Conservation (phyloP, 1,140 invertebrate genomes). For the Caenorhabditis remanei region DNA sequence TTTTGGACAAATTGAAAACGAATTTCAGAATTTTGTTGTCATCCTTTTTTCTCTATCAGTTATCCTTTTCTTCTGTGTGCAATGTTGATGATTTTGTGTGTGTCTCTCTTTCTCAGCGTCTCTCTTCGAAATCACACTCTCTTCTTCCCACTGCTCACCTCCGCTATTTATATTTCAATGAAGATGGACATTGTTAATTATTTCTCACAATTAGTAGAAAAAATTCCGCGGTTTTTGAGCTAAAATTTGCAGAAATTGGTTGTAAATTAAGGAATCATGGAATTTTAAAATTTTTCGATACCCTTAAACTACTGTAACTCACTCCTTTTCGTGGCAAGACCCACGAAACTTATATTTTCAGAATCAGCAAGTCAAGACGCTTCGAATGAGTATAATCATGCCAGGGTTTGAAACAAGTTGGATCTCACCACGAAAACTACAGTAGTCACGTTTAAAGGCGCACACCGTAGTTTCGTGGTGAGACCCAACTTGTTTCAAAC, state of each 20-base stretch:
- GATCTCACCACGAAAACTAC: background rate
- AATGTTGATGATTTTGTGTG: background rate
- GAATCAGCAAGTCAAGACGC: background rate
- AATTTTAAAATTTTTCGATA: background rate
- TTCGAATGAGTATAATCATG: too few relatives aligned
- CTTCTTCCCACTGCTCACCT: background rate
- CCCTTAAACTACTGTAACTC: background rate
- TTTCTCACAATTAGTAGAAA: background rate
- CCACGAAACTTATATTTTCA: background rate
- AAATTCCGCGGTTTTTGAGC: too few relatives aligned
- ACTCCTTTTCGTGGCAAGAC: background rate
- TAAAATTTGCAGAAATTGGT: too few relatives aligned
- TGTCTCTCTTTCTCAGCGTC: background rate
- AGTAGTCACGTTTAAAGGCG: background rate
- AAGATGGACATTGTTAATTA: constrained; percentile 4
- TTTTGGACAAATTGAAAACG: background rate
- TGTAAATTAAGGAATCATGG: too few relatives aligned
- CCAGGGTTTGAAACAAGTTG: too few relatives aligned
- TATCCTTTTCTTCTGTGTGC: background rate
- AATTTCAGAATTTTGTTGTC: background rate
- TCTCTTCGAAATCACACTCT: background rate
- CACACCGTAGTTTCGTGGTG: background rate
- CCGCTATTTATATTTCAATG: background rate
- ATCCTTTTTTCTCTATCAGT: too few relatives aligned
- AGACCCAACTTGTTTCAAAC: too few relatives aligned